Conservation (phyloP, 2,888 invertebrate genomes). For the Siphlonurus alternatus region DNA sequence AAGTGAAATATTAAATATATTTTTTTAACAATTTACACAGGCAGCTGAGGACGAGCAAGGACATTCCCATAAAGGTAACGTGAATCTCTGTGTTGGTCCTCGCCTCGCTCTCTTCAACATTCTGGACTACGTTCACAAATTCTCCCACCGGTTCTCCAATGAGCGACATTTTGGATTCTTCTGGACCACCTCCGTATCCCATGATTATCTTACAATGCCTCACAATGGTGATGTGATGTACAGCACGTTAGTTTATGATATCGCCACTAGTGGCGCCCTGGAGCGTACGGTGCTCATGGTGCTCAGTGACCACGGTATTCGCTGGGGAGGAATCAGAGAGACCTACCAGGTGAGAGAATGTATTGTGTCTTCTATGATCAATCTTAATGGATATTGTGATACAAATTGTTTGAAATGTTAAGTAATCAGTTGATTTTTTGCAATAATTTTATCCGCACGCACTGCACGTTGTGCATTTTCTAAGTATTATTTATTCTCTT, state of each 20-base stretch:
- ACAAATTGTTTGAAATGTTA: too few species aligned
- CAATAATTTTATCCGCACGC: too few species aligned
- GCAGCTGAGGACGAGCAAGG: not conserved
- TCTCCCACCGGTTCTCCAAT: conserved; percentile 27
- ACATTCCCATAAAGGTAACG: conserved; percentile 29
- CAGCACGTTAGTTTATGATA: not conserved
- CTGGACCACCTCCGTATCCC: conserved; percentile 69
- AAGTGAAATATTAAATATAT: too few species aligned
- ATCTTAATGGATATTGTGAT: too few species aligned
- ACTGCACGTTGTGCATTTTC: too few species aligned
- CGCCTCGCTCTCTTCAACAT: conserved; percentile 51
- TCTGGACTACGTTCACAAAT: conserved; percentile 49
- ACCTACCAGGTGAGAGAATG: conserved; percentile 46
- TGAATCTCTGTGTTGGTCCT: conserved; percentile 50
- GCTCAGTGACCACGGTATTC: conserved; percentile 79
- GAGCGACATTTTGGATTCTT: conserved; percentile 59
- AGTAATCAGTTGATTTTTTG: too few species aligned
- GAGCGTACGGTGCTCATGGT: conserved; percentile 49
- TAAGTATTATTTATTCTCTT: too few species aligned
- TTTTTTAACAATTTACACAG: too few species aligned
- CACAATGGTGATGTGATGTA: conserved; percentile 44
- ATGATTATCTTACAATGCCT: conserved; percentile 69
- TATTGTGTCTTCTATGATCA: conserved; percentile 16
- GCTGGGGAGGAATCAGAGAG: conserved; percentile 67
- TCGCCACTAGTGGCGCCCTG: conserved; percentile 24